A percentile compares a stretch with the other conserved stretches of the same genome.
Conservation (phyloP, 2,888 invertebrate genomes). For the Rhagonycha fulva region DNA sequence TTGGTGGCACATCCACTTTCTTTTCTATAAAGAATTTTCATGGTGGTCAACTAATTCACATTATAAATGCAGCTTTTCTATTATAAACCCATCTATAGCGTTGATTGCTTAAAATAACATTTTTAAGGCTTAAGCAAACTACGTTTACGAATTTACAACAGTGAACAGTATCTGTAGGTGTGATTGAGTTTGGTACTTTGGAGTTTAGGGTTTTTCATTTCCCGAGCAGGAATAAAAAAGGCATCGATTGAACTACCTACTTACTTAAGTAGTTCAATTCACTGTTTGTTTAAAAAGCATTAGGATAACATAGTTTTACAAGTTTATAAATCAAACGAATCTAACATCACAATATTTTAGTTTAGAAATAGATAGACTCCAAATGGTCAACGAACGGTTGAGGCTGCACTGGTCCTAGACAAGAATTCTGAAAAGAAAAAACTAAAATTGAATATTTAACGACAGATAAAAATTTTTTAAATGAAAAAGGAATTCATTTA, state of each 20-base stretch:
- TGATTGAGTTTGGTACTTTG: neutral
- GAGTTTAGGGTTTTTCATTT: neutral
- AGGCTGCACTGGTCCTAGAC: no score
- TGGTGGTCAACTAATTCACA: constrained; percentile 6
- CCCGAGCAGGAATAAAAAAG: neutral
- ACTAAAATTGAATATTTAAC: no score
- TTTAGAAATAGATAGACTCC: no score
- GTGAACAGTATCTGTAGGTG: neutral
- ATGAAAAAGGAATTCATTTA: no score
- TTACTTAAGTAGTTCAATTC: neutral
- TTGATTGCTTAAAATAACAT: neutral
- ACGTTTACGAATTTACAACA: neutral
- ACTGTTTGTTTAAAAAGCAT: neutral
- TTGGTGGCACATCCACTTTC: neutral
- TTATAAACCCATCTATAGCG: neutral
- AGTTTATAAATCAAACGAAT: no score
- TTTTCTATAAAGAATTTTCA: constrained; percentile 6
- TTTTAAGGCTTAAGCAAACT: neutral
- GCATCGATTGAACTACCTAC: neutral
- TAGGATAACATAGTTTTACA: neutral
- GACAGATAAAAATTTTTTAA: no score
- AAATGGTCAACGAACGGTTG: no score
- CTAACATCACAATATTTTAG: no score
- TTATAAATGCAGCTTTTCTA: neutral
- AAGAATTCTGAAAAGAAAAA: no score